Base-by-base conservation (phyloP, 2,888 invertebrate genomes). In the Platycheirus rosarum region DNA sequence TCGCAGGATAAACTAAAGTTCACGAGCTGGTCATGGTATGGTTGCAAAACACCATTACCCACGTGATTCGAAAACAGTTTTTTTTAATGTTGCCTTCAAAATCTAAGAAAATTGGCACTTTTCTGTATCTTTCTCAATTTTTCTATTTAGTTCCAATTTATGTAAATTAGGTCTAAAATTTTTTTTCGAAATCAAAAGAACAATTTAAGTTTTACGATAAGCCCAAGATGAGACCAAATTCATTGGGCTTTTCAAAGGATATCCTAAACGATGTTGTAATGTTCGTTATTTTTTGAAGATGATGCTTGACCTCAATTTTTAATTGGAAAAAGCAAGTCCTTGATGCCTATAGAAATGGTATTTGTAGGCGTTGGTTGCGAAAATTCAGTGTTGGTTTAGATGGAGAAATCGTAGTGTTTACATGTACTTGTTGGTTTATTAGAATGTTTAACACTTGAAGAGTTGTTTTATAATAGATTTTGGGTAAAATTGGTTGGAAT, bases 271-370 rank as follows among this genome's bases (percentile, higher is more conserved):
- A 57, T 57, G 40, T 26, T 57, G 40, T 55, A 40, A 55, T 37
- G 23, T 20, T 57, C 6, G 23, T 57, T 57, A 11, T 40, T 13
- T 51, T 35, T 53, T 23, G 11, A 2, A 40, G 40, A 40, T 40
- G 57, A 40, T 26, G 57, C 57, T 57, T 57, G 57, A 57, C 57
- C 57, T 14, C 40, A 57, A 57, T 57, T 57, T 57, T 57, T 57
- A 57, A 57, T 57, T 57, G 40, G 23, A 57, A 40, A 57, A 1
- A 14, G 14, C 40, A 40, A 26, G 14, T 57, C 40, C 40, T 40
- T 40, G n/a, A 4, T 23, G 11, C 5, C n/a, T 11, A 37, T 37
- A 8, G 8, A 18, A 37, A 57, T 40, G 20, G 9, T 57, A 14
- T 40, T 57, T 40, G 40, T 26, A 55, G 57, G 26, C 57, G 57